A percentile compares a stretch with the other conserved stretches of the same genome.
Evolutionary conservation across 2,113 vertebrate genomes (phyloP).

Genomic region (Crocuta crocuta): DNA sequence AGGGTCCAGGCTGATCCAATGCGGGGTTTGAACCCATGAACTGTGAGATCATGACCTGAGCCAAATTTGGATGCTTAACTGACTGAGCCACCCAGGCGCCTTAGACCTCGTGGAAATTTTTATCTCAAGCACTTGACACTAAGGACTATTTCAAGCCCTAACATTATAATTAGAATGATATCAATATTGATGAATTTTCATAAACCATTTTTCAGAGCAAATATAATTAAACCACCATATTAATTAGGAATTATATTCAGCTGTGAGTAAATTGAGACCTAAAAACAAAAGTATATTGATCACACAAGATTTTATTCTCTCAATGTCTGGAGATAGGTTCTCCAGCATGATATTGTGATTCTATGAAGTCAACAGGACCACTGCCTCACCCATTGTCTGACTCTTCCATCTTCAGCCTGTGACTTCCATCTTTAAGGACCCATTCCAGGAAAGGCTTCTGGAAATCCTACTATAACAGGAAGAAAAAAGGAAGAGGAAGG

Average conservation of each 20-base stretch:
- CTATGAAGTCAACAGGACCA: background rate
- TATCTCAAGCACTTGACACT: background rate
- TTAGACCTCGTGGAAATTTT: background rate
- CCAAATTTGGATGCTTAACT: too few relatives aligned
- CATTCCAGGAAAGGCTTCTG: background rate
- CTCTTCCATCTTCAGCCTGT: background rate
- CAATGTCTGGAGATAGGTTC: background rate
- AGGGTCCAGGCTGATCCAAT: too few relatives aligned
- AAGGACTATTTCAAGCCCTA: background rate
- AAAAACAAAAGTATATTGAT: background rate
- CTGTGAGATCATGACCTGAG: too few relatives aligned
- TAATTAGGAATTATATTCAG: background rate
- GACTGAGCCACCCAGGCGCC: too few relatives aligned
- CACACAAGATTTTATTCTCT: background rate
- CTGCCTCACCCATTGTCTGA: background rate
- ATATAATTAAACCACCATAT: background rate
- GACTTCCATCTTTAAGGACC: background rate
- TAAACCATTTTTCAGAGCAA: conserved; percentile 48
- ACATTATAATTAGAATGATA: conserved; percentile 5
- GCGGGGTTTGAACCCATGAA: too few relatives aligned
- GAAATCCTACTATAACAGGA: background rate
- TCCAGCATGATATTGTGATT: background rate
- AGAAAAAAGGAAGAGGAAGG: background rate
- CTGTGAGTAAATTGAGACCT: background rate
- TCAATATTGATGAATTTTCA: background rate